phyloP scores from a whole-genome alignment of 2,113 vertebrate genomes.

The Pipa parva region DNA sequence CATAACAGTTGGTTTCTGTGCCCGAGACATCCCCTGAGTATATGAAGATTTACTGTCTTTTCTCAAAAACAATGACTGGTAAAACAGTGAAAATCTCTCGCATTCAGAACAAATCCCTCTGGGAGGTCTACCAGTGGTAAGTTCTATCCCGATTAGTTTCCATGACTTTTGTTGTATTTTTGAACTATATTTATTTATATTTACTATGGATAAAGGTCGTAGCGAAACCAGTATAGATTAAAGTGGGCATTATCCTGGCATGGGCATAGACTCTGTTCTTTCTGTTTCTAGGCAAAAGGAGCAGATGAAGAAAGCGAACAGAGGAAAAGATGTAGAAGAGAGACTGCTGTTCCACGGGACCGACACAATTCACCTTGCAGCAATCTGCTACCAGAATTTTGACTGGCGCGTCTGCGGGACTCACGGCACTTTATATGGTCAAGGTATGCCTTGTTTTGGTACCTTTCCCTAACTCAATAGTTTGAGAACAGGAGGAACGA shows the following conservation, averaged over 20 bases:
- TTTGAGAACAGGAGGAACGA: too few relatives aligned
- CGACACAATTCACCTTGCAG: constrained; percentile 38
- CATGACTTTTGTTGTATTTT: too few relatives aligned
- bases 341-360: constrained; percentile 69
- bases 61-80: constrained; percentile 66
- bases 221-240: too few relatives aligned
- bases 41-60: constrained; percentile 53
- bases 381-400: constrained; percentile 71
- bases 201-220: too few relatives aligned
- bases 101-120: constrained; percentile 77
- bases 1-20: constrained; percentile 62
- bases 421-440: constrained; percentile 67
- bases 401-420: constrained; percentile 72
- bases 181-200: too few relatives aligned
- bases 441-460: constrained; percentile 60
- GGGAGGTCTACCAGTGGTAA: constrained; percentile 79
- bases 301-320: constrained; percentile 65
- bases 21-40: constrained; percentile 51
- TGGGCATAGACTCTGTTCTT: too few relatives aligned
- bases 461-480: too few relatives aligned
- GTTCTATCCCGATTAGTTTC: too few relatives aligned
- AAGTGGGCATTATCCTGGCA: too few relatives aligned
- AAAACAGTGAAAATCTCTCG: constrained; percentile 68
- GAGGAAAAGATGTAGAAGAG: constrained; percentile 55
- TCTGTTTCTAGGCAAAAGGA: constrained; percentile 66